These are phyloP conservation scores for Ammospiza caudacuta DNA, from an alignment of 2,113 vertebrate species.

Conservation along the genomic window DNA sequence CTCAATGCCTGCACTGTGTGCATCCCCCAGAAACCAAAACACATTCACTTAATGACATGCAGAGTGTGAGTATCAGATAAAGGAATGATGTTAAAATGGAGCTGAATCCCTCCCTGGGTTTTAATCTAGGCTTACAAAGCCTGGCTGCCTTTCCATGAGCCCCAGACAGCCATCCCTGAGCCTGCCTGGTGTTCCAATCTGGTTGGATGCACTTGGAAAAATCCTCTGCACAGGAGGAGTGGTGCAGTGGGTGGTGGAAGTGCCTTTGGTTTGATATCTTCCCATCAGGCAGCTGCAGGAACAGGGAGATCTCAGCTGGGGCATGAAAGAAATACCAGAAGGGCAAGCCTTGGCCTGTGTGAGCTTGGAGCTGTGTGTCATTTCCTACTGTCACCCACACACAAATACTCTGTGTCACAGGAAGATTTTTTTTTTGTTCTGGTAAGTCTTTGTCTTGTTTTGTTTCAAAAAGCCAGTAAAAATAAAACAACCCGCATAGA, in stretches of 20 bases:
- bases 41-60: background rate
- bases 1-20: background rate
- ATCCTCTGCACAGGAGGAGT: background rate
- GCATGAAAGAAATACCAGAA: background rate
- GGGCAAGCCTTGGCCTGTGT: background rate
- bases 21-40: background rate
- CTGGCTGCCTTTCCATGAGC: background rate
- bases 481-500: background rate
- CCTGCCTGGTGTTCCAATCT: accelerated
- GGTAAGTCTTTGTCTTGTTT: background rate
- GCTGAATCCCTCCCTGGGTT: background rate
- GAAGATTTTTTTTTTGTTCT: background rate
- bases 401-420: accelerated
- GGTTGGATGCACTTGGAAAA: background rate
- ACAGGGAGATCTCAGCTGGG: background rate
- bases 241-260: background rate
- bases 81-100: background rate
- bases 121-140: background rate
- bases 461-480: background rate
- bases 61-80: background rate
- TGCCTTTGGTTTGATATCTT: background rate
- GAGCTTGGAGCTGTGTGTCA: background rate
- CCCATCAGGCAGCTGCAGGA: background rate
- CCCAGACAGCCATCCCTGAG: accelerated
- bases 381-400: background rate